phyloP scores from a whole-genome alignment of 2,113 vertebrate genomes.

The Myanophis thanlyinensis region DNA sequence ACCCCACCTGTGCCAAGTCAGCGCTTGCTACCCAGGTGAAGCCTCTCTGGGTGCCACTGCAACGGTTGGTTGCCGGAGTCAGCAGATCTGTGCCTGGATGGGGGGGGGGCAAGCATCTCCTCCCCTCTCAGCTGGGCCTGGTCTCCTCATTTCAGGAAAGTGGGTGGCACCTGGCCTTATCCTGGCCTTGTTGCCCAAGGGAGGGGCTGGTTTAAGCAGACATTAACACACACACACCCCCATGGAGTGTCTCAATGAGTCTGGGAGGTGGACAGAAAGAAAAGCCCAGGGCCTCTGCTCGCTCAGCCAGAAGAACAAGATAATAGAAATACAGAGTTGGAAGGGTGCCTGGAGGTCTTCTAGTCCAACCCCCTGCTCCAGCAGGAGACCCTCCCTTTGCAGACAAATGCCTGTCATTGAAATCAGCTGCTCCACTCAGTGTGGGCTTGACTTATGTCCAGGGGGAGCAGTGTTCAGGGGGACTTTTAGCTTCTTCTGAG shows the following conservation, averaged over 20 bases:
- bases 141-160: neutral
- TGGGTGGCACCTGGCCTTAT: accelerated
- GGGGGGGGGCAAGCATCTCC: neutral
- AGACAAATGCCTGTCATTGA: neutral
- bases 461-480: neutral
- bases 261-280: neutral
- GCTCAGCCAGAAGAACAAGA: neutral
- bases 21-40: neutral
- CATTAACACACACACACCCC: accelerated
- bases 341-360: neutral
- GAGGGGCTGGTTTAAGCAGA: neutral
- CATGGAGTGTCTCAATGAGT: too few species aligned
- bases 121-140: neutral
- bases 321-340: neutral
- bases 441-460: neutral
- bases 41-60: neutral
- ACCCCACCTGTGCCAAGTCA: neutral
- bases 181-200: accelerated
- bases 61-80: neutral
- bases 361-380: neutral
- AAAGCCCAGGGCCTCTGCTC: neutral
- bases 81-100: neutral
- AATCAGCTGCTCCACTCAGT: neutral
- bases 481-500: neutral
- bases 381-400: neutral